Percentiles rank a stretch among this genome's conserved stretches.
phyloP scores from a whole-genome alignment of 2,797 vertebrate genomes.

The Tapera naevia region DNA sequence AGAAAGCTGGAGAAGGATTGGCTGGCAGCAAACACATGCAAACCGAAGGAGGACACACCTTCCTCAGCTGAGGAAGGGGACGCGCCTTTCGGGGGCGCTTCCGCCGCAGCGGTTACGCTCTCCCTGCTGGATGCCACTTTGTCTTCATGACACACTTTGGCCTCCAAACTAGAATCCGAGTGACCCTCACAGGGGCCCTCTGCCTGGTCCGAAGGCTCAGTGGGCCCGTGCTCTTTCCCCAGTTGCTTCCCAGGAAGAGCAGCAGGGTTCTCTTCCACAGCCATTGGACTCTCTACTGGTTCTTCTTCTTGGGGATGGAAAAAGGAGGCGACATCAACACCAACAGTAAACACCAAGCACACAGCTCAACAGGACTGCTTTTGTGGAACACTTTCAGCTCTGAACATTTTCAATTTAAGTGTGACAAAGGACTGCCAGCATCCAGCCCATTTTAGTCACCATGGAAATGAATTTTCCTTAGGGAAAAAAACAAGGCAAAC shows the following conservation, averaged over 20 bases:
- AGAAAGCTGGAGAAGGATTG: constrained; percentile 60
- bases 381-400: constrained; percentile 78
- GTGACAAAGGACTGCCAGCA: background rate
- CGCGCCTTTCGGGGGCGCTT: constrained; percentile 72
- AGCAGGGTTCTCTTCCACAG: constrained; percentile 85
- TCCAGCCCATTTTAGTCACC: background rate
- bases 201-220: constrained; percentile 82
- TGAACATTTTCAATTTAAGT: background rate
- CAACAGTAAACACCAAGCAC: constrained; percentile 83
- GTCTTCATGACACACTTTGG: constrained; percentile 75
- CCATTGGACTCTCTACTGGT: constrained; percentile 85
- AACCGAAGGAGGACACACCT: constrained; percentile 89
- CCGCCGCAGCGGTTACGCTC: constrained; percentile 77
- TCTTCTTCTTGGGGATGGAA: constrained; percentile 90
- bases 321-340: constrained; percentile 90
- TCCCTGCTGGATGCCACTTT: constrained; percentile 81
- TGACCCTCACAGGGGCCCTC: constrained; percentile 81
- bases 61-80: constrained; percentile 79
- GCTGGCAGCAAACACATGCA: constrained; percentile 85
- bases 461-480: background rate
- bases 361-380: constrained; percentile 58
- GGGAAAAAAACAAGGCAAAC: background rate
- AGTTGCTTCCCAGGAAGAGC: constrained; percentile 87
- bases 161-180: constrained; percentile 75
- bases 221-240: constrained; percentile 83